Conservation (phyloP, 2,113 vertebrate species). For the Ptychochromis oligacanthus region DNA sequence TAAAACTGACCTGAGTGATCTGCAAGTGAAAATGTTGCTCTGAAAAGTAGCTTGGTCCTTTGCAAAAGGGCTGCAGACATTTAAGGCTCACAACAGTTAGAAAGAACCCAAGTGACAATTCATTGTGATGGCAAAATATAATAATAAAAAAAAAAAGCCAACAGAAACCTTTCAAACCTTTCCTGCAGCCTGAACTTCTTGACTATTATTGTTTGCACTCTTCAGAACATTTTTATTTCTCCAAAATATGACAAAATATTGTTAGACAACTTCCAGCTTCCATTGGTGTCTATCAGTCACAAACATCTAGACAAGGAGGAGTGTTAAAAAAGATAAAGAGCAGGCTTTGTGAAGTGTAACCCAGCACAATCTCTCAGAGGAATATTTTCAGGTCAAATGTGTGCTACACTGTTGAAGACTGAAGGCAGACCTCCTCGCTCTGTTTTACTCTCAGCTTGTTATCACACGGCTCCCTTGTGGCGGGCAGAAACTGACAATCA, state of each 20-base stretch:
- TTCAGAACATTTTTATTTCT: background rate
- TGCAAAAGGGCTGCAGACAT: background rate
- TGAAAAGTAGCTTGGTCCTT: background rate
- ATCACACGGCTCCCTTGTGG: background rate
- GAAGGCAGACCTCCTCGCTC: slow-evolving; percentile 1
- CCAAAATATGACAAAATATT: background rate
- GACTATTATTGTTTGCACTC: background rate
- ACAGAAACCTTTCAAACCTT: too few relatives aligned
- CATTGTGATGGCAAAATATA: background rate
- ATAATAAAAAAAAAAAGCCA: background rate
- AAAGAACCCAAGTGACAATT: background rate
- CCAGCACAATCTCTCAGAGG: background rate
- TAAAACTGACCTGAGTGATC: background rate
- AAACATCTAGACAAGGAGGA: background rate
- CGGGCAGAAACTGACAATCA: slow-evolving; percentile 26
- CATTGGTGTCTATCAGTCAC: background rate
- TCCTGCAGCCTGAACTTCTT: background rate
- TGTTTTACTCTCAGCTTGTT: slow-evolving; percentile 6
- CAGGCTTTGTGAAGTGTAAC: background rate
- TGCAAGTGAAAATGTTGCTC: background rate
- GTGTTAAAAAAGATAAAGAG: background rate
- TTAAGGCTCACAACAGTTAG: background rate
- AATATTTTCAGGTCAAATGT: slow-evolving; percentile 6
- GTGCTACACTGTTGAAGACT: background rate
- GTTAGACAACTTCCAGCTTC: background rate